Conservation (phyloP, 2,113 vertebrate species). For the Psophia crepitans region DNA sequence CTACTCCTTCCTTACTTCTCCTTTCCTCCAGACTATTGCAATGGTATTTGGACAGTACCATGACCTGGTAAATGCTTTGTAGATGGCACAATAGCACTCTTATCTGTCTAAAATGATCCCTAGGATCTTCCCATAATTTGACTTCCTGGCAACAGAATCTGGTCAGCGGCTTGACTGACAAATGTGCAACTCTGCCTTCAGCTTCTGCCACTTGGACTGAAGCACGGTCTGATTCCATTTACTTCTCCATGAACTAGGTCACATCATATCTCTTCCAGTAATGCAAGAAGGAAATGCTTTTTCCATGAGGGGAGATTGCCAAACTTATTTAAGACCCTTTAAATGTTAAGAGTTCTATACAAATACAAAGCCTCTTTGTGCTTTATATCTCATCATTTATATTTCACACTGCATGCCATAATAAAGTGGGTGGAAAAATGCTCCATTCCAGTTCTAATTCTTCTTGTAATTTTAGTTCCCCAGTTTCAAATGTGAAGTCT, state of each 20-base stretch:
- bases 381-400: neutral
- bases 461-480: neutral
- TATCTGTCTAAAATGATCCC: neutral
- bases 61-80: neutral
- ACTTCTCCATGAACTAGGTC: neutral
- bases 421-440: neutral
- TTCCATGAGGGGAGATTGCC: neutral
- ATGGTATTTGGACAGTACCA: neutral
- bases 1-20: neutral
- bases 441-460: neutral
- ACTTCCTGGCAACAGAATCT: neutral
- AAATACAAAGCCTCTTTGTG: neutral
- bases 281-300: neutral
- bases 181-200: neutral
- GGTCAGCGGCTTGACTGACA: neutral
- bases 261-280: neutral
- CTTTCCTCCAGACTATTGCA: neutral
- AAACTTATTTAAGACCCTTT: neutral
- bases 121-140: neutral
- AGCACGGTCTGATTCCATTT: neutral
- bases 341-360: neutral
- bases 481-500: neutral
- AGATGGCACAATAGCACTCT: neutral
- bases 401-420: neutral
- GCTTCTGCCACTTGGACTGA: neutral